Percentiles rank a stretch among this genome's conserved stretches.
Conservation (phyloP, 2,113 vertebrate species). For the Cairina moschata region DNA sequence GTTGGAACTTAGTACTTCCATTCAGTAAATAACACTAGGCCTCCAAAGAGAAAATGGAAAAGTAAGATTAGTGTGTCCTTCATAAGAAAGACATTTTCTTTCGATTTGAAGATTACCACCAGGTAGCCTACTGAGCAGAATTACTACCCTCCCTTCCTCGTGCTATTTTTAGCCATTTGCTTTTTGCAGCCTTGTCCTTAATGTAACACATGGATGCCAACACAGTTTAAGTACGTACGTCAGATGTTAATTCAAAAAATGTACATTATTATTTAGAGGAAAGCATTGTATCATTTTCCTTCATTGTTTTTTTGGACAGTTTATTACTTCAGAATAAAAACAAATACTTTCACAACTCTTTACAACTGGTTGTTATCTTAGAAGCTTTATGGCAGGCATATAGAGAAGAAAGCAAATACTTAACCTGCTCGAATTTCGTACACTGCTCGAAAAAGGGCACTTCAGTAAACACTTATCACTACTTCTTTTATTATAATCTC, state of each 20-base stretch:
- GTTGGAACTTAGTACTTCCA: neutral
- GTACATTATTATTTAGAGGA: neutral
- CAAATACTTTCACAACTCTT: neutral
- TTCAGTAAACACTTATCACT: neutral
- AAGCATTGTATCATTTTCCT: neutral
- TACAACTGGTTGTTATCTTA: neutral
- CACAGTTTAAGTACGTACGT: neutral
- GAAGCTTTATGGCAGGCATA: neutral
- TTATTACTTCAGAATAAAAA: neutral
- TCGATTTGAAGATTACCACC: neutral
- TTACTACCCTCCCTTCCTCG: neutral
- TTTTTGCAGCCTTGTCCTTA: neutral
- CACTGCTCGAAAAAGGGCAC: neutral
- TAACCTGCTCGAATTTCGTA: neutral
- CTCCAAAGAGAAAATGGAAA: neutral
- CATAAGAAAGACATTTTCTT: neutral
- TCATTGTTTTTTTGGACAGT: neutral
- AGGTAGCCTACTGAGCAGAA: neutral
- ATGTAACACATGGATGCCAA: neutral
- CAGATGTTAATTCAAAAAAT: neutral
- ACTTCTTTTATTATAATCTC: neutral
- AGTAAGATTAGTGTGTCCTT: neutral
- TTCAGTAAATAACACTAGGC: neutral
- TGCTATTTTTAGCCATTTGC: neutral
- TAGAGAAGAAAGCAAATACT: neutral